phyloP scores from a whole-genome alignment of 2,797 vertebrate species.

The Micrastur ruficollis region DNA sequence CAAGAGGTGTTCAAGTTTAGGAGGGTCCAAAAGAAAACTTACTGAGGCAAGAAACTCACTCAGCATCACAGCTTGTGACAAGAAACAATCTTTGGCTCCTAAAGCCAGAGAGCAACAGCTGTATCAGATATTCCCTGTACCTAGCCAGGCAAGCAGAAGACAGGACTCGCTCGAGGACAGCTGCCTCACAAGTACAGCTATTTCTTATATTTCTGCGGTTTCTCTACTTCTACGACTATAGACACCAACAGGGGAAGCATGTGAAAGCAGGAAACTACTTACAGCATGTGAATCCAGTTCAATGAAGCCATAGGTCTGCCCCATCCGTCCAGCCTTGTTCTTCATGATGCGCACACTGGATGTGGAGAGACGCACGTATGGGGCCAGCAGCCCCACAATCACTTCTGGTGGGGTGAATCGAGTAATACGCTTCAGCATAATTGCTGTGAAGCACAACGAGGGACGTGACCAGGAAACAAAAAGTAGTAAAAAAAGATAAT shows the following conservation, averaged over 20 bases:
- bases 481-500: neutral
- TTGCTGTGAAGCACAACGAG: slow-evolving; percentile 72
- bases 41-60: neutral
- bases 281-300: slow-evolving; percentile 96
- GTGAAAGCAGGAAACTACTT: slow-evolving; percentile 12
- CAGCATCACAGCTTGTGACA: neutral
- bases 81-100: neutral
- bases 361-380: slow-evolving; percentile 89
- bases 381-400: slow-evolving; percentile 89
- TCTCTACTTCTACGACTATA: neutral
- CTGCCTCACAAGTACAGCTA: neutral
- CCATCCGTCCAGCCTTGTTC: slow-evolving; percentile 85
- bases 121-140: neutral
- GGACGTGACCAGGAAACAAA: neutral
- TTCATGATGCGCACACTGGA: slow-evolving; percentile 93
- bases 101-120: neutral
- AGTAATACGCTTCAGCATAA: slow-evolving; percentile 94
- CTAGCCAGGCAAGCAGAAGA: neutral
- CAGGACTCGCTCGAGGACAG: neutral
- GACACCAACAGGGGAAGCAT: neutral
- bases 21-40: neutral
- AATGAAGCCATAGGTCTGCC: slow-evolving; percentile 95
- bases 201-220: neutral
- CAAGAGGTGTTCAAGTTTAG: neutral
- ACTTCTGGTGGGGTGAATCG: slow-evolving; percentile 88